A percentile compares a stretch with the other conserved stretches of the same genome.
phyloP scores from a whole-genome alignment of 1,140 invertebrate species.

The Drosophila bifasciata region DNA sequence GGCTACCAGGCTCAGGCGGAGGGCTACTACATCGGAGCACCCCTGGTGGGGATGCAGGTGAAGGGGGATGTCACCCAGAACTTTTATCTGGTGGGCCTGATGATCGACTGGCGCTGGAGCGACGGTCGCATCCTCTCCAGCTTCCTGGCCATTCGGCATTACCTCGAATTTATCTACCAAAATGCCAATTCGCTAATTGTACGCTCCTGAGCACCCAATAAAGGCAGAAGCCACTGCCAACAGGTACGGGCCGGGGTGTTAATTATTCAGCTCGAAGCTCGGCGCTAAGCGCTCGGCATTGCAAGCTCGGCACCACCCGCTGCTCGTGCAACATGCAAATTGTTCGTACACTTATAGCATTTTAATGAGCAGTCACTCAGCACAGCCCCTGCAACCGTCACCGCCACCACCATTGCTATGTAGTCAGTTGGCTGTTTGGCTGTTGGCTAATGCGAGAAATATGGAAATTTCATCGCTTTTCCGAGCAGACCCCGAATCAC shows the following conservation, averaged over 20 bases:
- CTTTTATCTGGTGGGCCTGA: conserved; percentile 58
- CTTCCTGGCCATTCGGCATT: conserved; percentile 54
- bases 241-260: conserved; percentile 54
- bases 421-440: too few species aligned
- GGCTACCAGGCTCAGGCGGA: conserved; percentile 31
- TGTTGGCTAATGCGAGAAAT: conserved; percentile 64
- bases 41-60: conserved; percentile 64
- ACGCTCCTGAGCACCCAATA: conserved; percentile 33
- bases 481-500: conserved; percentile 12
- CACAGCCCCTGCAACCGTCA: not conserved
- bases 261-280: conserved; percentile 63
- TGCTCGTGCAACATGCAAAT: conserved; percentile 73
- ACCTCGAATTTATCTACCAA: conserved; percentile 54
- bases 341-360: conserved; percentile 71
- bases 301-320: conserved; percentile 17
- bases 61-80: conserved; percentile 32
- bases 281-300: conserved; percentile 3
- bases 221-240: conserved; percentile 46
- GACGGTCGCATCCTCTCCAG: conserved; percentile 33
- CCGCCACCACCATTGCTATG: conserved; percentile 23
- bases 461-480: conserved; percentile 58
- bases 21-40: conserved; percentile 45
- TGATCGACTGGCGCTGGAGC: conserved; percentile 41
- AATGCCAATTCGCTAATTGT: conserved; percentile 53
- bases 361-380: conserved; percentile 61